Percentiles rank a stretch among this genome's conserved stretches.
These are phyloP conservation scores for Drosophila parvula DNA, from an alignment of 1,140 invertebrate species.

Conservation along the genomic window DNA sequence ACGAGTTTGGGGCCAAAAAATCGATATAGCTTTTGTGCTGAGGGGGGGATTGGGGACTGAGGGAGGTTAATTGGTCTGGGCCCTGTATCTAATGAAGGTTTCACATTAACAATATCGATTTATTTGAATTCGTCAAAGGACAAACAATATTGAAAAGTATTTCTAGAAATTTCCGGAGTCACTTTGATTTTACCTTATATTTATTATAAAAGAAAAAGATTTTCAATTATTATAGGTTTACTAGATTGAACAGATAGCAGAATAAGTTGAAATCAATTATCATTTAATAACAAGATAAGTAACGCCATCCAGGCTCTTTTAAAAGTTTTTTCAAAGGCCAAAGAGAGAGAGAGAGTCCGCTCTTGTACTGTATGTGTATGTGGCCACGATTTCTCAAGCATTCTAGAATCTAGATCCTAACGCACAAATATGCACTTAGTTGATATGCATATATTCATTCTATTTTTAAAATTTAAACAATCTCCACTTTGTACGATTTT, in stretches of 20 bases:
- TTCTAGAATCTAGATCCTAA: no score
- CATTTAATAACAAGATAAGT: not conserved
- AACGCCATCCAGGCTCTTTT: no score
- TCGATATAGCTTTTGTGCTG: conserved; percentile 48
- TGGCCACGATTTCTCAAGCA: no score
- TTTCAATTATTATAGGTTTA: no score
- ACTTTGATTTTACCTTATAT: not conserved
- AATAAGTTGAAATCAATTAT: no score
- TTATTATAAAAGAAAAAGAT: not conserved
- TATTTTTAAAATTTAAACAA: no score
- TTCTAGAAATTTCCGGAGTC: not conserved
- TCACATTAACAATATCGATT: conserved; percentile 35
- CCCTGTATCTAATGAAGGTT: conserved; percentile 6
- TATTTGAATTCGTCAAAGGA: not conserved
- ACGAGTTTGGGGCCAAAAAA: conserved; percentile 25
- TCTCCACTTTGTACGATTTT: no score
- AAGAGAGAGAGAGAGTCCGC: no score
- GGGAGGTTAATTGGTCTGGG: conserved; percentile 11
- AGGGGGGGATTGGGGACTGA: not conserved
- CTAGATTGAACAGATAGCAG: not conserved
- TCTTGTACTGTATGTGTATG: no score
- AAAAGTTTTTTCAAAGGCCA: no score
- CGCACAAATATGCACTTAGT: no score
- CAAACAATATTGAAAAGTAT: not conserved
- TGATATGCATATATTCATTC: no score